Evolutionary conservation across 2,888 invertebrate genomes (phyloP).

Genomic region (Microplitis manilae): DNA sequence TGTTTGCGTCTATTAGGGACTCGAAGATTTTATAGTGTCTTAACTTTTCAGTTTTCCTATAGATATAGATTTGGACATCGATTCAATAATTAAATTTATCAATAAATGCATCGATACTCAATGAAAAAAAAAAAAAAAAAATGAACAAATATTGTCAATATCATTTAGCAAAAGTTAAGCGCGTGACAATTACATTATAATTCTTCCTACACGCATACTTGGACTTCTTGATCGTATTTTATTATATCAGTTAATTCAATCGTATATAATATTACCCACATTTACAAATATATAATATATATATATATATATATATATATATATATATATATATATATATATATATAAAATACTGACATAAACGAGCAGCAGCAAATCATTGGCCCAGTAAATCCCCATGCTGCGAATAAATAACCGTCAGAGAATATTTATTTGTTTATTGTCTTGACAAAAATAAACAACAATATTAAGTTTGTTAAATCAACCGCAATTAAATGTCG

Average conservation of each 20-base stretch:
- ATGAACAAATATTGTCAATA: no score
- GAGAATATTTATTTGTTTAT: slow-evolving; percentile 35
- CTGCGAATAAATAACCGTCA: slow-evolving; percentile 31
- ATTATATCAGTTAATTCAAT: slow-evolving; percentile 21
- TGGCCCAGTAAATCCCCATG: slow-evolving; percentile 6
- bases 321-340: no score
- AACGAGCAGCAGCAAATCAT: slow-evolving; percentile 30
- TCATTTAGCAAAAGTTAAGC: background rate
- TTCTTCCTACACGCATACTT: slow-evolving; percentile 18
- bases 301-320: no score
- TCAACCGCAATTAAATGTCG: slow-evolving; percentile 27
- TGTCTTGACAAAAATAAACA: slow-evolving; percentile 14
- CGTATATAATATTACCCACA: background rate
- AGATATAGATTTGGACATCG: no score
- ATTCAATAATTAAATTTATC: no score
- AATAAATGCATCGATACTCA: no score
- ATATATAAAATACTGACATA: slow-evolving; percentile 10
- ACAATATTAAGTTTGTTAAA: slow-evolving; percentile 13
- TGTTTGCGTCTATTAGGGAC: no score
- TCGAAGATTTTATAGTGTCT: no score
- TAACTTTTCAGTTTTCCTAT: no score
- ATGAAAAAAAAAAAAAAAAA: no score
- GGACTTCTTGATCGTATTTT: slow-evolving; percentile 14
- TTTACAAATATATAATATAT: no score
- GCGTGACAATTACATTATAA: slow-evolving; percentile 12